A percentile compares a stretch with the other conserved stretches of the same genome.
Evolutionary conservation across 2,797 vertebrate genomes (phyloP).

Genomic region (Lagorchestes hirsutus): DNA sequence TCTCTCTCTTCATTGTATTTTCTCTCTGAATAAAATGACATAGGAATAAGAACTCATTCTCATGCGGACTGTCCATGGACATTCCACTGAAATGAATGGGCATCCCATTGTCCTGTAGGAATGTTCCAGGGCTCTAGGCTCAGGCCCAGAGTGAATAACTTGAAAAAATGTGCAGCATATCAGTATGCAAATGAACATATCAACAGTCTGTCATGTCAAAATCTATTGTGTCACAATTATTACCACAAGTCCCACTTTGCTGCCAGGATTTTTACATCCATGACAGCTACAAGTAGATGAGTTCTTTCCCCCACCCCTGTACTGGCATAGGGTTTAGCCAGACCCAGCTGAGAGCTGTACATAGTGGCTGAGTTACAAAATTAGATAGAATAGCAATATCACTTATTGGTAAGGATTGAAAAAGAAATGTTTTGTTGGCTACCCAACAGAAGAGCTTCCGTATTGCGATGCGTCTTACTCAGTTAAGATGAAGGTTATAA

Average conservation of each 20-base stretch:
- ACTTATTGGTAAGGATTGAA: no score
- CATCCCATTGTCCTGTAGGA: neutral
- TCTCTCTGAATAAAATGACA: neutral
- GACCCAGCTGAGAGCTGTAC: neutral
- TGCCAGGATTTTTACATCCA: constrained; percentile 62
- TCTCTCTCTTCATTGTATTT: neutral
- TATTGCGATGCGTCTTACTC: neutral
- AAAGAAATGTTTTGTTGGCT: neutral
- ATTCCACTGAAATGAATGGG: neutral
- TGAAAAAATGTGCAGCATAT: neutral
- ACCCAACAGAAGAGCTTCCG: accelerated
- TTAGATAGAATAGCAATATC: neutral
- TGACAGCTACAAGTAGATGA: constrained; percentile 63
- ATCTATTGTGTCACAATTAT: constrained; percentile 66
- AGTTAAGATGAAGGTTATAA: neutral
- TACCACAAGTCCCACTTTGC: constrained; percentile 65
- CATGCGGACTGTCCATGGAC: neutral
- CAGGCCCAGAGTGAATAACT: accelerated
- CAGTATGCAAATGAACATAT: constrained; percentile 71
- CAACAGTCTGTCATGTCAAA: constrained; percentile 72
- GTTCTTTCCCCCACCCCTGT: neutral
- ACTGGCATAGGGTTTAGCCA: neutral
- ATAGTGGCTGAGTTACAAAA: accelerated
- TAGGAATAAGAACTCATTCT: neutral
- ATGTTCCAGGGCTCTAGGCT: neutral